Evolutionary conservation across 2,797 vertebrate species (phyloP).

Genomic region (Myripristis jacobus): DNA sequence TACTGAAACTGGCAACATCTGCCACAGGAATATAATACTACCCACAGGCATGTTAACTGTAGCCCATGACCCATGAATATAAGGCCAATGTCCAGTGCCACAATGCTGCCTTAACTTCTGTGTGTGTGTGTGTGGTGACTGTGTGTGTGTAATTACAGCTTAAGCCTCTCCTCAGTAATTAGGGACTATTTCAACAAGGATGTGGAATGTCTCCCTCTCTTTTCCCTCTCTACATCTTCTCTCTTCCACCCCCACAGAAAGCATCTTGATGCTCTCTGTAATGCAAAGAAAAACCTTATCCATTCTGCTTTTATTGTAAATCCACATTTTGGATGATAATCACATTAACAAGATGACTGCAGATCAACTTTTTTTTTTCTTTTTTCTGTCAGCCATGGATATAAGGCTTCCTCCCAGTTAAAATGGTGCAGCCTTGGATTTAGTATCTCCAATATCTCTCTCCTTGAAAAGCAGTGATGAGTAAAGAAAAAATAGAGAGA

Average conservation of each 20-base stretch:
- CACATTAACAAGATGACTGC: constrained; percentile 35
- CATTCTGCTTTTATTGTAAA: background rate
- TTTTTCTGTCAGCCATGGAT: background rate
- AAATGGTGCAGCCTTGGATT: constrained; percentile 50
- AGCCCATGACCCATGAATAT: constrained; percentile 57
- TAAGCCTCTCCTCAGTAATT: constrained; percentile 81
- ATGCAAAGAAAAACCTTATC: background rate
- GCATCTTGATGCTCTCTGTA: constrained; percentile 19
- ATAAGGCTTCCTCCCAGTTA: constrained; percentile 27
- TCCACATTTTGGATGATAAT: constrained; percentile 15
- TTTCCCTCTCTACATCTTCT: constrained; percentile 51
- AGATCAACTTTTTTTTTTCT: constrained; percentile 17
- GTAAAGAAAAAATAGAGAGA: constrained; percentile 77
- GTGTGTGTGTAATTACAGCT: constrained; percentile 80
- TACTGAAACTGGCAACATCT: constrained; percentile 56
- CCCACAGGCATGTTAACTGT: constrained; percentile 71
- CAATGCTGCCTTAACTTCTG: constrained; percentile 39
- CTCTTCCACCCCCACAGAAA: constrained; percentile 51
- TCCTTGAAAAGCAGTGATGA: constrained; percentile 73
- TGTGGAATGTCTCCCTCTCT: constrained; percentile 73
- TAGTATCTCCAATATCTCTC: constrained; percentile 56
- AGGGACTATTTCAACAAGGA: constrained; percentile 82
- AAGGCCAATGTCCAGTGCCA: constrained; percentile 67
- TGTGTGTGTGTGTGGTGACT: no score
- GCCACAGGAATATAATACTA: constrained; percentile 42